Evolutionary conservation across 2,888 invertebrate genomes (phyloP).

Genomic region (Andricus quercusramuli): DNA sequence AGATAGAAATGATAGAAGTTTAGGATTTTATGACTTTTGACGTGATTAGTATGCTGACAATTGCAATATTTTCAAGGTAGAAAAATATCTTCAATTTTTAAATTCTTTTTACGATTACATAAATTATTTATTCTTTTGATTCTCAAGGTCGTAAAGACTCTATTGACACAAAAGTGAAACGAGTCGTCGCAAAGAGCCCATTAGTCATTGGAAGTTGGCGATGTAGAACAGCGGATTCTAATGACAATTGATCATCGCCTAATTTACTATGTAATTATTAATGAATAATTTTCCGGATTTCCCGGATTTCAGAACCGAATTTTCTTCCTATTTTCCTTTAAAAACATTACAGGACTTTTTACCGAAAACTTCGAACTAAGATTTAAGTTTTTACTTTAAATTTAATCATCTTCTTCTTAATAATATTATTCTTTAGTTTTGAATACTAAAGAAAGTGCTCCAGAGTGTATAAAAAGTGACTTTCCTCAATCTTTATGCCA

Average conservation of each 20-base stretch:
- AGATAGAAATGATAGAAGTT: too few relatives aligned
- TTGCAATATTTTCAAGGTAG: too few relatives aligned
- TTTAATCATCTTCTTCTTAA: not conserved
- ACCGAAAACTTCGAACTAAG: not conserved
- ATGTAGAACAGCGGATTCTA: not conserved
- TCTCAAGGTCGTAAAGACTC: not conserved
- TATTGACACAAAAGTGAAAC: constrained; percentile 7
- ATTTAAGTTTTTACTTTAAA: not conserved
- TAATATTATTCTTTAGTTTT: not conserved
- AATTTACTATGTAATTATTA: not conserved
- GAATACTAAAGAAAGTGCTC: not conserved
- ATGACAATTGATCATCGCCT: not conserved
- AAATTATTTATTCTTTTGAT: too few relatives aligned
- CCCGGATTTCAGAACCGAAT: not conserved
- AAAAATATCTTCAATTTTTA: too few relatives aligned
- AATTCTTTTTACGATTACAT: too few relatives aligned
- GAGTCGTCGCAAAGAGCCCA: not conserved
- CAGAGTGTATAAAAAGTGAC: not conserved
- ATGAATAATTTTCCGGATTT: not conserved
- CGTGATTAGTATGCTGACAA: too few relatives aligned
- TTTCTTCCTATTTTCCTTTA: not conserved
- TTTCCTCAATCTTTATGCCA: not conserved
- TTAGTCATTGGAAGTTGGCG: not conserved
- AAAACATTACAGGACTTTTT: too few relatives aligned
- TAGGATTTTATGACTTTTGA: too few relatives aligned